Evolutionary conservation across 2,888 invertebrate species (phyloP).

Genomic region (Lithophane semibrunnea): DNA sequence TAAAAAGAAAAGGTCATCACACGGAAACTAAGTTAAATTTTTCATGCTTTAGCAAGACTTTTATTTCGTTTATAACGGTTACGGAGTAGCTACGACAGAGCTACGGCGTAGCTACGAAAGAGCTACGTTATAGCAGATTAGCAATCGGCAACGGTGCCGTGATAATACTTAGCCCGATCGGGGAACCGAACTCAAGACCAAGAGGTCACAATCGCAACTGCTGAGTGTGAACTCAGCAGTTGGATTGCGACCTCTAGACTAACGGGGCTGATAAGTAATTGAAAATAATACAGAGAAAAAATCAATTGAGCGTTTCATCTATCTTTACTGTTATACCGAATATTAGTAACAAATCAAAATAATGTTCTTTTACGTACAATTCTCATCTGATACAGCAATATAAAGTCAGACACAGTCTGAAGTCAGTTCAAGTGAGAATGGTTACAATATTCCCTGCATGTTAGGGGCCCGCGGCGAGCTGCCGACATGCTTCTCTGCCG

Average conservation of each 20-base stretch:
- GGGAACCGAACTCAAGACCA: background rate
- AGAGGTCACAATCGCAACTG: no score
- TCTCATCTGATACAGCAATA: background rate
- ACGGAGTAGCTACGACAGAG: no score
- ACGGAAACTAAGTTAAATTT: background rate
- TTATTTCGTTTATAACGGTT: background rate
- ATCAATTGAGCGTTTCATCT: background rate
- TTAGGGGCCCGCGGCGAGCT: conserved; percentile 25
- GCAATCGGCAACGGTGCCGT: background rate
- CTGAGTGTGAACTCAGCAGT: background rate
- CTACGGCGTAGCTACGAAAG: background rate
- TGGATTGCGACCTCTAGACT: no score
- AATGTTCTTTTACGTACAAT: background rate
- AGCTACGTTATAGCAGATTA: background rate
- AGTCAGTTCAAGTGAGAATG: background rate
- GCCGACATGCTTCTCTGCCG: conserved; percentile 28
- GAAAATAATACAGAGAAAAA: background rate
- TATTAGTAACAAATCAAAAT: background rate
- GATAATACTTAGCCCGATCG: background rate
- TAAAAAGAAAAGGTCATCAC: background rate
- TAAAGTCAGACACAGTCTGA: background rate
- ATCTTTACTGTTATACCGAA: background rate
- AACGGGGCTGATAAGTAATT: background rate
- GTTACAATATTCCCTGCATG: conserved; percentile 24
- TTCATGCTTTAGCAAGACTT: background rate